Evolutionary conservation across 2,888 invertebrate species (phyloP).

Genomic region (Tachystola acroxantha): DNA sequence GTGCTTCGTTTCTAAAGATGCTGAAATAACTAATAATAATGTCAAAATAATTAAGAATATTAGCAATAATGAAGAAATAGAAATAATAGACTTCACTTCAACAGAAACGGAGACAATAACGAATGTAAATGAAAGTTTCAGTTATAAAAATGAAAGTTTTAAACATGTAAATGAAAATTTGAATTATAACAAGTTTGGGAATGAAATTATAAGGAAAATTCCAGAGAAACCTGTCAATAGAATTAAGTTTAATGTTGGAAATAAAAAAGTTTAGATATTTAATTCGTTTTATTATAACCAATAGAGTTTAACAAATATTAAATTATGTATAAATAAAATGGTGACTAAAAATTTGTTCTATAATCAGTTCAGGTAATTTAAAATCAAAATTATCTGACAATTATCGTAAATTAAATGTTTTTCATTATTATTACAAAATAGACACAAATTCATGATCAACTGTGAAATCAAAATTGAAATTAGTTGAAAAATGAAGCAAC

Average conservation of each 20-base stretch:
- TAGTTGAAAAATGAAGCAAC: too few relatives aligned
- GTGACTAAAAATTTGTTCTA: too few relatives aligned
- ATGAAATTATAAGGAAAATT: conserved; percentile 44
- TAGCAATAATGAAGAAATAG: conserved; percentile 20
- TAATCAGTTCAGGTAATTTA: too few relatives aligned
- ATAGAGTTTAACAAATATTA: not conserved
- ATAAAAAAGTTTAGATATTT: conserved; percentile 31
- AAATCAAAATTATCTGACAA: too few relatives aligned
- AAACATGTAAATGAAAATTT: conserved; percentile 55
- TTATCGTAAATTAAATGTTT: too few relatives aligned
- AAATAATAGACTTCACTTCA: conserved; percentile 53
- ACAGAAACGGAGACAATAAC: conserved; percentile 39
- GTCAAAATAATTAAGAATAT: conserved; percentile 2
- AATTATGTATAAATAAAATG: too few relatives aligned
- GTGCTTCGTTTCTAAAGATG: conserved; percentile 21
- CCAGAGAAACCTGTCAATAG: conserved; percentile 50
- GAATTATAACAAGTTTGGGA: conserved; percentile 57
- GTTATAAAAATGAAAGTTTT: conserved; percentile 55
- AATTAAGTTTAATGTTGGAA: conserved; percentile 48
- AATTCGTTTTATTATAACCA: conserved; percentile 11
- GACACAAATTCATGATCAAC: too few relatives aligned
- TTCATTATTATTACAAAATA: too few relatives aligned
- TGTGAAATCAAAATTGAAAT: too few relatives aligned
- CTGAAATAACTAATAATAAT: conserved; percentile 1
- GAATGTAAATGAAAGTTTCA: conserved; percentile 55